phyloP scores from a whole-genome alignment of 2,113 vertebrate species.

The Pseudorhombus dupliciocellatus region DNA sequence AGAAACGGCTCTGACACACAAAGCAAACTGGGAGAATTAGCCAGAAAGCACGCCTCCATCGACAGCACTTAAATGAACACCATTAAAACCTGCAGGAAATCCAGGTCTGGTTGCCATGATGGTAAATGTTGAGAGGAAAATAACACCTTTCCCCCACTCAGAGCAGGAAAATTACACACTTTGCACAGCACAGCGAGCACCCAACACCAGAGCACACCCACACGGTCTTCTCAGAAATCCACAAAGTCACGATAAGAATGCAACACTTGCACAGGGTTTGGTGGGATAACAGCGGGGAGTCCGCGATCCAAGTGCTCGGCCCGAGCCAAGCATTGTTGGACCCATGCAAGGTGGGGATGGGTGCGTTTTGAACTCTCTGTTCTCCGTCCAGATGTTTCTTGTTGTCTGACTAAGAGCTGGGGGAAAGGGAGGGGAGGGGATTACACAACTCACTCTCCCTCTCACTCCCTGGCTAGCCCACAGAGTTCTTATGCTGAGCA shows the following conservation, averaged over 20 bases:
- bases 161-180: constrained; percentile 59
- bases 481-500: constrained; percentile 55
- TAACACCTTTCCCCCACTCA: constrained; percentile 56
- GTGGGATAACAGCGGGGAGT: constrained; percentile 56
- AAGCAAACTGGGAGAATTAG: constrained; percentile 18
- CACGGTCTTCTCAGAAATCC: constrained; percentile 51
- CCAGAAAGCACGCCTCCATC: constrained; percentile 5
- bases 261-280: constrained; percentile 49
- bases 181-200: constrained; percentile 22
- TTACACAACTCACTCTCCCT: constrained; percentile 66
- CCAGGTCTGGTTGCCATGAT: constrained; percentile 14
- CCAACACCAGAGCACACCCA: constrained; percentile 47
- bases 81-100: background rate
- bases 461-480: constrained; percentile 27
- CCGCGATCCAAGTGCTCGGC: constrained; percentile 36
- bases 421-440: constrained; percentile 40
- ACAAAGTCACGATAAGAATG: constrained; percentile 64
- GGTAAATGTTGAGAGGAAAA: constrained; percentile 48
- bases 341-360: constrained; percentile 67
- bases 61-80: constrained; percentile 8
- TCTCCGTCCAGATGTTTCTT: constrained; percentile 83
- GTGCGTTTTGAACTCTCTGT: constrained; percentile 74
- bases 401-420: constrained; percentile 69
- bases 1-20: background rate
- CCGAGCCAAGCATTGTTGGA: constrained; percentile 63